These are phyloP conservation scores for Molossus alvarezi DNA, from an alignment of 2,797 vertebrate species.

Conservation along the genomic window DNA sequence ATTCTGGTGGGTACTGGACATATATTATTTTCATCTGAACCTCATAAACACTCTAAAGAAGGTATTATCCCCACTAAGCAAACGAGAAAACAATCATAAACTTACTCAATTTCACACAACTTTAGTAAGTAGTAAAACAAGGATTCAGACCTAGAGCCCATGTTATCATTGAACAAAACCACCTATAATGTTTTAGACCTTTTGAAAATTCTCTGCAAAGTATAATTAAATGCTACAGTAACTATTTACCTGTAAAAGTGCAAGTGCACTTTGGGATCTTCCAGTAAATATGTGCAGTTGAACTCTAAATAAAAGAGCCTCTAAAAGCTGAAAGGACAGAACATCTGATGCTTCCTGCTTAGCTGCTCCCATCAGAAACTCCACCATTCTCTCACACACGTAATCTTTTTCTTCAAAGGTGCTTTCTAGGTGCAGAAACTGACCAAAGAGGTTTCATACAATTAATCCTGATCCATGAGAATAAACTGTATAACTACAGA, in stretches of 20 bases:
- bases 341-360: constrained; percentile 88
- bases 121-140: constrained; percentile 62
- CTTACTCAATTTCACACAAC: not conserved
- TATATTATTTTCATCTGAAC: constrained; percentile 33
- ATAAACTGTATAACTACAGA: constrained; percentile 43
- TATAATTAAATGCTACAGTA: constrained; percentile 6
- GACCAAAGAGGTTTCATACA: constrained; percentile 73
- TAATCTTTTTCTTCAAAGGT: constrained; percentile 97
- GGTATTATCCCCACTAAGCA: constrained; percentile 28
- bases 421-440: constrained; percentile 96
- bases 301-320: constrained; percentile 95
- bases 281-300: constrained; percentile 96
- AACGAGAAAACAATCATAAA: constrained; percentile 58
- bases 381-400: constrained; percentile 94
- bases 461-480: constrained; percentile 59
- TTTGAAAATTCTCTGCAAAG: constrained; percentile 14
- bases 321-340: constrained; percentile 95
- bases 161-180: constrained; percentile 17
- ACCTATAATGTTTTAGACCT: not conserved
- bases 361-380: constrained; percentile 91
- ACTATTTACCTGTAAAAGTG: constrained; percentile 93
- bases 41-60: constrained; percentile 35
- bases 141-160: constrained; percentile 50
- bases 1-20: not conserved
- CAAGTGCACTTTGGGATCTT: constrained; percentile 93